Base-by-base conservation (phyloP, 2,113 vertebrate genomes). In the Austrofundulus limnaeus region DNA sequence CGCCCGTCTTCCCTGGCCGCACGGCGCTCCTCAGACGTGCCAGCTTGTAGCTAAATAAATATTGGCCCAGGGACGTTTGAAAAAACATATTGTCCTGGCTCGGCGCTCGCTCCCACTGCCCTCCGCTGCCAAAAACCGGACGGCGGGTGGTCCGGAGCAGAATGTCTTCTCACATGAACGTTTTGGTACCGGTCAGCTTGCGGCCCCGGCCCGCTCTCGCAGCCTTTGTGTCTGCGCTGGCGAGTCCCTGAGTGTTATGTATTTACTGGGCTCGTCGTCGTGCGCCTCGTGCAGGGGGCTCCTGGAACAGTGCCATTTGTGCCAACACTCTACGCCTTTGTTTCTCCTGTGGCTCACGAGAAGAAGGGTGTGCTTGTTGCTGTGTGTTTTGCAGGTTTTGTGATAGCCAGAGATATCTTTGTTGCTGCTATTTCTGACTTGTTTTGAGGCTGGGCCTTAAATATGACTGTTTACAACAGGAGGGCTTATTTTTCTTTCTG, bases 71-170 rank as follows among this genome's bases (percentile, higher is more conserved):
- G 83, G 88, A 82, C 69, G 52, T 91, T 88, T 87, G 83, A 90
- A 88, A 84, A 91, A 88, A 83, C 88, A 89, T 87, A 90, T 90
- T 88, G 88, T 85, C 80, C 85, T 86, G 87, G 89, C 87, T 87
- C 79, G 21, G 63, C 72, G 15, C 73, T 63, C 59, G 23, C 45
- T 72, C 68, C 77, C 68, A 64, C 58, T 53, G 66, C 74, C 73
- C 82, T 79, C 66, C 59, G 80, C 61, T 85, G 87, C 87, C 85
- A 87, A 86, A 80, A n/a, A 79, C 81, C 72, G 66, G 70, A 34
- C 83, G n/a, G 65, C 45, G 34, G 81, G 81, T n/a, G 84, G 81
- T 74, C 74, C 77, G 38, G 68, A 74, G 72, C 71, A 68, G 57
- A 80, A 85, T 81, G 66, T 84, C 62, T 28, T 63, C 68, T 69